A percentile compares a stretch with the other conserved stretches of the same genome.
Conservation (phyloP, 1,140 invertebrate genomes). For the Drosophila ficusphila region DNA sequence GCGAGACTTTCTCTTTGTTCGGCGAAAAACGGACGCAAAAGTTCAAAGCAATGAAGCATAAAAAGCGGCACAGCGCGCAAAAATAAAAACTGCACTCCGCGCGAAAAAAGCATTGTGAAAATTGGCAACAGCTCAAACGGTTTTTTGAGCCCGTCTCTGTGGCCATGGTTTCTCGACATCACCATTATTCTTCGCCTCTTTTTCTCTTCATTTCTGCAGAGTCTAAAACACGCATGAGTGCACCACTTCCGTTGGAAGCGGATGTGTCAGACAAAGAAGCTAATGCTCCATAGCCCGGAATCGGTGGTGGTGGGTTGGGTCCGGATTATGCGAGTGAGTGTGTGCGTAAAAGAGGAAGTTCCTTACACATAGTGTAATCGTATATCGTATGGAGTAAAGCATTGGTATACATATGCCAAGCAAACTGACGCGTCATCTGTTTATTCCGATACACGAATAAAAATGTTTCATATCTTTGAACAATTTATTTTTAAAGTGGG, state of each 20-base stretch:
- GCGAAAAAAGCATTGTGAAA: constrained; percentile 45
- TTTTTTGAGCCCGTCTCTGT: constrained; percentile 24
- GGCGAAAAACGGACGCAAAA: constrained; percentile 68
- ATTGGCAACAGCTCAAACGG: constrained; percentile 53
- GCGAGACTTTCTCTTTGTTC: constrained; percentile 76
- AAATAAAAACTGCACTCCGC: constrained; percentile 28
- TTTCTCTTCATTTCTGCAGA: constrained; percentile 54
- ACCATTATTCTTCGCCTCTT: constrained; percentile 9
- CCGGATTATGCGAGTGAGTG: constrained; percentile 34
- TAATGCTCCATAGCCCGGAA: constrained; percentile 42
- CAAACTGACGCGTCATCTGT: constrained; percentile 54
- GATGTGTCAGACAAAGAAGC: constrained; percentile 72
- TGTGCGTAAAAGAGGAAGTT: constrained; percentile 67
- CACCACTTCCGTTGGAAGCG: constrained; percentile 76
- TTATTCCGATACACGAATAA: constrained; percentile 33
- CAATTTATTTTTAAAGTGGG: too few species aligned
- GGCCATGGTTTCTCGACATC: constrained; percentile 16
- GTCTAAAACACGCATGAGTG: constrained; percentile 74
- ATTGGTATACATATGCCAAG: constrained; percentile 14
- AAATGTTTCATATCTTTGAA: not conserved
- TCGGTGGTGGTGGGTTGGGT: constrained; percentile 30
- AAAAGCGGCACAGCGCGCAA: constrained; percentile 36
- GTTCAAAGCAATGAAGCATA: constrained; percentile 81
- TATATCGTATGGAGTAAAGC: constrained; percentile 36
- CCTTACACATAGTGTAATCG: constrained; percentile 34